Conservation (phyloP, 2,888 invertebrate species). For the Plusia festucae region DNA sequence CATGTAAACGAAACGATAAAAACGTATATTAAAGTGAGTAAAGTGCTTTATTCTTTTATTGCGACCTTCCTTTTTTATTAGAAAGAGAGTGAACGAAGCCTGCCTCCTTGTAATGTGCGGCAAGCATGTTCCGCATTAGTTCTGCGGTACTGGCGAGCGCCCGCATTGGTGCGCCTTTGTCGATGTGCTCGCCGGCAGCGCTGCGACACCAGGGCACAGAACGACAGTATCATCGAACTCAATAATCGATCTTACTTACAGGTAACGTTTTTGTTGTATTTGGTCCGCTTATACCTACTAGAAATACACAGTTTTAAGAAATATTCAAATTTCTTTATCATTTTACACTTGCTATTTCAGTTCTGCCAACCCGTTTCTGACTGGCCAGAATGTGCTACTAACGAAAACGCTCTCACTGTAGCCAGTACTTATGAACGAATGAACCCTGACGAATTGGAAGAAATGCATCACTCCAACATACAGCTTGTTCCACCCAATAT, state of each 20-base stretch:
- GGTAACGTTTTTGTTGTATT: constrained; percentile 69
- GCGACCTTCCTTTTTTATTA: constrained; percentile 57
- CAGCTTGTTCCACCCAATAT: constrained; percentile 82
- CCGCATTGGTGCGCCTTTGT: constrained; percentile 90
- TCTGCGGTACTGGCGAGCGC: constrained; percentile 89
- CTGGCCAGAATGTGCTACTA: constrained; percentile 76
- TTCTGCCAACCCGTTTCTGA: constrained; percentile 84
- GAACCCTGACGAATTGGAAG: constrained; percentile 81
- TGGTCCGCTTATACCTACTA: too few relatives aligned
- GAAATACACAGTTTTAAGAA: too few relatives aligned
- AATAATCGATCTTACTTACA: constrained; percentile 91
- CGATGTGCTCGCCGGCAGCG: constrained; percentile 88
- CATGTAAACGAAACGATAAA: too few relatives aligned
- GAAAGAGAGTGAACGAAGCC: constrained; percentile 90
- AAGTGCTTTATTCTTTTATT: too few relatives aligned
- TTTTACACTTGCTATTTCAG: constrained; percentile 71
- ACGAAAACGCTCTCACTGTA: constrained; percentile 78
- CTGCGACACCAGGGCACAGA: constrained; percentile 70
- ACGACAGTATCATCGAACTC: constrained; percentile 76
- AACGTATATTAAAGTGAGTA: too few relatives aligned
- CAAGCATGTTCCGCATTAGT: constrained; percentile 89
- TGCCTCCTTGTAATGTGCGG: constrained; percentile 83
- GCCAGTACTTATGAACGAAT: constrained; percentile 70
- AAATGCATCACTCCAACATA: constrained; percentile 76
- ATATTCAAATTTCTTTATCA: background rate